phyloP scores from a whole-genome alignment of 2,113 vertebrate species.

The Theropithecus gelada region DNA sequence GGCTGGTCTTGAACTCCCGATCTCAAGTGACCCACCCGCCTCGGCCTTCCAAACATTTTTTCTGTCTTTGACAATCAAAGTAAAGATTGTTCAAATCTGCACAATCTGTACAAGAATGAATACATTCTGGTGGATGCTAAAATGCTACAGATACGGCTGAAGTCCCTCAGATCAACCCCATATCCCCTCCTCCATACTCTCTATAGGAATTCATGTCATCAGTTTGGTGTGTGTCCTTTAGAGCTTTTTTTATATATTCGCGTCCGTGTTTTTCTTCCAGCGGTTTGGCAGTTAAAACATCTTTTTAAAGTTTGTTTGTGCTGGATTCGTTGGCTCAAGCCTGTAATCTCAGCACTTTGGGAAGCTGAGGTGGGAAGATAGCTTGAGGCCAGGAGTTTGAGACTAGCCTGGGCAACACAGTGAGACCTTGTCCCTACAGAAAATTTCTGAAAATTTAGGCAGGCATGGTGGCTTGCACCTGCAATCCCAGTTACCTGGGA shows the following conservation, averaged over 20 bases:
- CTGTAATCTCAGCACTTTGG: neutral
- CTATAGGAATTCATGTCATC: neutral
- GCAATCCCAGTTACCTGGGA: neutral
- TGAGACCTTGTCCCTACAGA: neutral
- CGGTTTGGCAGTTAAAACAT: neutral
- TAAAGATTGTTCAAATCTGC: neutral
- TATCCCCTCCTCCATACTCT: rapidly evolving
- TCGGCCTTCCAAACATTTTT: neutral
- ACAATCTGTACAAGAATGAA: neutral
- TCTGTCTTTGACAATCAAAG: neutral
- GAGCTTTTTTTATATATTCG: neutral
- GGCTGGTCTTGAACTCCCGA: too few relatives aligned
- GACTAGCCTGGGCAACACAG: neutral
- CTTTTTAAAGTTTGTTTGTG: neutral
- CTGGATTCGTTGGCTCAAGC: neutral
- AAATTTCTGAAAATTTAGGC: neutral
- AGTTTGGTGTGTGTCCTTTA: neutral
- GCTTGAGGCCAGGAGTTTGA: neutral
- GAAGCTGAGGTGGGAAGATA: neutral
- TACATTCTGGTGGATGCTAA: neutral
- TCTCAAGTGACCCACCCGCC: too few relatives aligned
- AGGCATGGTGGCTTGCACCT: neutral
- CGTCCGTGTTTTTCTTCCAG: neutral
- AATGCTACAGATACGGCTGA: neutral
- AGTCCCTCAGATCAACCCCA: neutral